Evolutionary conservation across 2,113 vertebrate genomes (phyloP), one percentile per base, ranked within the genome.

Genomic region (Hippopotamus amphibius): DNA sequence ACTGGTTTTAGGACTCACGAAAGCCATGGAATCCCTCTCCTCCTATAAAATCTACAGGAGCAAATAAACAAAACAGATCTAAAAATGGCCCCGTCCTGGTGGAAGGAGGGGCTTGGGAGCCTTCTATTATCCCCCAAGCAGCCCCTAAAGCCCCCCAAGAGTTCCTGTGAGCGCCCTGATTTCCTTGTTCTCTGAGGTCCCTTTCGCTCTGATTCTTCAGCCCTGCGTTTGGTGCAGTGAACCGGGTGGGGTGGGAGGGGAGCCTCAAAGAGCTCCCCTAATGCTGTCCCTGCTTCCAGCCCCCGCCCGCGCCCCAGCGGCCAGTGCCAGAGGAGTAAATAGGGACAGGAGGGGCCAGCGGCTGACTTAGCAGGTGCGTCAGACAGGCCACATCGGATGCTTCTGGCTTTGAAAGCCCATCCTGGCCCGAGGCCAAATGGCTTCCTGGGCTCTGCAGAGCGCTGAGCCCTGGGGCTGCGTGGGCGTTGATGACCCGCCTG

Each of bases 401-500:
- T 89, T 53, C 96, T 74, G 77, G 93, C 91, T 90, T 59, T 79
- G 81, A 91, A 93, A 93, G 88, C 88, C 76, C 76, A 10, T n/a
- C 55, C 93, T 97, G 97, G 97, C 96, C 61, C 0, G 0, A 65
- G 66, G 95, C 96, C 97, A 97, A 82, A 82, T 4, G 37, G 48
- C 61, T 7, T 72, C 19, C 0, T 6, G 43, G 46, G 93, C 87
- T 97, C 93, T 69, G 95, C 96, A 79, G 93, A 94, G 84, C 0
- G 0, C 88, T 26, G 71, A 82, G 93, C 91, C 55, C 66, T 1
- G 21, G 87, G 93, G 91, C 65, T 65, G 72, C 65, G 53, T 94
- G 90, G 81, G 97, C 41, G 65, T 1, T 85, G 83, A 80, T 93
- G 97, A 90, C 79, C 95, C 21, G 85, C 97, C 97, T 96, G 94